Base-by-base conservation (phyloP, 2,888 invertebrate species). In the Clusia tigrina region DNA sequence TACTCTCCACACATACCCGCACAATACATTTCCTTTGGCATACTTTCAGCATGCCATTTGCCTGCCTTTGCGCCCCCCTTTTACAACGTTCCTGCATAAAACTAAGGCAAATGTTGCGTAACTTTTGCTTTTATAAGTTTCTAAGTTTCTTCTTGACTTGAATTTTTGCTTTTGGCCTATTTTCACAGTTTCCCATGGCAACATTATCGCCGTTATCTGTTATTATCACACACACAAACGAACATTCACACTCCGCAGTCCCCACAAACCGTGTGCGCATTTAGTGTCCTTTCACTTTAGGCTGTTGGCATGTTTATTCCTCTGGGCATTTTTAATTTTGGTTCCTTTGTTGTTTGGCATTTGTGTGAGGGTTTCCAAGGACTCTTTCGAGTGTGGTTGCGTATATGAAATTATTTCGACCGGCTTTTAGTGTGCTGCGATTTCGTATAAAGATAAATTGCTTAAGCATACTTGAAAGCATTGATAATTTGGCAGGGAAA, bases 121-220 rank as follows among this genome's bases (percentile, higher is more conserved):
- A 48, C 48, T 48, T 48, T 18, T 22, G 18, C 48, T 48, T 48
- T 22, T 5, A 2, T 22, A n/a, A n/a, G 48, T 48, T 42, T 15
- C 10, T n/a, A 42, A 42, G 42, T 42, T 42, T 48, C 20, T 48
- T 48, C 15, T 42, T 42, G 42, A 32, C n/a, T 42, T 6, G 9
- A 42, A 48, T 3, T 48, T 22, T 48, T n/a, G 22, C 48, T 48
- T 48, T 18, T 22, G 48, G 48, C 48, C 48, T 48, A 48, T 48
- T 48, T 48, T 48, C 48, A 48, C 48, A 20, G 48, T 20, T 48
- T 20, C 48, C 5, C 48, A 12, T 63, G 72, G 74, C 72, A 74
- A 72, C 74, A 77, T 74, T 74, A 77, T 75, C 77, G 71, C 74
- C 74, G 66, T 75, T 74, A 74, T 74, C 74, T 74, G 77, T 77